Evolutionary conservation across 2,113 vertebrate genomes (phyloP).

Genomic region (Campylorhamphus procurvoides): DNA sequence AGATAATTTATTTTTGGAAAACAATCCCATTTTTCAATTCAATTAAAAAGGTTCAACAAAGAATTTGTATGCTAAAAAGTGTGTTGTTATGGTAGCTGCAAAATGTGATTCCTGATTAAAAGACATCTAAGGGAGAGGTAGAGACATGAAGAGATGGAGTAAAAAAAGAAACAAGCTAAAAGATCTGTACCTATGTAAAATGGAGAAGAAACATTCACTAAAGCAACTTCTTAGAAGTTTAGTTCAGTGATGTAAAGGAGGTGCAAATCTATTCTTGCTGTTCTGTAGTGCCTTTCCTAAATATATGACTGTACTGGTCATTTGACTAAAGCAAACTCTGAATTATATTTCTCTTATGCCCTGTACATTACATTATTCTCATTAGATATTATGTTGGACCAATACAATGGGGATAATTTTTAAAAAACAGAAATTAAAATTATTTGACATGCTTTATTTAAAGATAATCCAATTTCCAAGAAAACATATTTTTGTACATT

Average conservation of each 20-base stretch:
- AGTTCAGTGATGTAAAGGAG: rapidly evolving
- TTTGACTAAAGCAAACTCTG: neutral
- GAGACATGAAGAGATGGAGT: neutral
- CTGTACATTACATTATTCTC: neutral
- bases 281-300: neutral
- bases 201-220: neutral
- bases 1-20: neutral
- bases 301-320: neutral
- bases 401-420: neutral
- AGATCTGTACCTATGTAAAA: neutral
- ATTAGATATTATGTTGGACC: neutral
- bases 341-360: neutral
- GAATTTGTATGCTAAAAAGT: neutral
- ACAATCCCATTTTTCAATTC: neutral
- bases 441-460: neutral
- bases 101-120: neutral
- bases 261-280: neutral
- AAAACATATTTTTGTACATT: neutral
- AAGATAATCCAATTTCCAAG: neutral
- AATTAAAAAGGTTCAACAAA: neutral
- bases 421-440: neutral
- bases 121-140: neutral
- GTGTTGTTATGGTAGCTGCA: neutral
- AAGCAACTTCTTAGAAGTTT: neutral
- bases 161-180: neutral